Evolutionary conservation across 2,113 vertebrate genomes (phyloP).

Genomic region (Hippopotamus amphibius): DNA sequence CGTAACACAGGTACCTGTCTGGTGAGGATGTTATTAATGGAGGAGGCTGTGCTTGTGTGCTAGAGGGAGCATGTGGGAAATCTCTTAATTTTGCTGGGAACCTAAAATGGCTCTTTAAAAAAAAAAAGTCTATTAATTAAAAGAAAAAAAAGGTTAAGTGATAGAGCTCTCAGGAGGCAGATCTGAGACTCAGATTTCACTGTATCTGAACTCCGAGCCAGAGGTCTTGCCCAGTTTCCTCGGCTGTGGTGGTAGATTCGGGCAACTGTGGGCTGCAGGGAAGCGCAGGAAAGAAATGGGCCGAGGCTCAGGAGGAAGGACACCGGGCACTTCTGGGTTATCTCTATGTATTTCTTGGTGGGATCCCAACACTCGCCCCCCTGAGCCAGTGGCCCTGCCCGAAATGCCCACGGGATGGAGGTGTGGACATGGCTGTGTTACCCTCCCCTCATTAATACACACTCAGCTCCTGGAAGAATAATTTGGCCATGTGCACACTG

Average conservation of each 20-base stretch:
- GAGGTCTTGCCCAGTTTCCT: no score
- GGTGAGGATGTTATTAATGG: neutral
- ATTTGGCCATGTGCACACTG: fast-evolving
- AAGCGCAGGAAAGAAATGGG: no score
- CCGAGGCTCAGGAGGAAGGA: neutral
- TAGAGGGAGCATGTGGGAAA: neutral
- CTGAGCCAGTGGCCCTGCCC: neutral
- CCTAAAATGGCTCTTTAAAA: neutral
- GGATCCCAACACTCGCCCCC: fast-evolving
- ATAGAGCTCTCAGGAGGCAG: neutral
- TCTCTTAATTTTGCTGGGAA: neutral
- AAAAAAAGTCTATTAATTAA: neutral
- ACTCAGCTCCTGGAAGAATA: neutral
- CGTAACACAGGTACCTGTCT: neutral
- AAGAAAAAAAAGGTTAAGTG: neutral
- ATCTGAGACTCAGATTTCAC: neutral
- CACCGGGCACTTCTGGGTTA: no score
- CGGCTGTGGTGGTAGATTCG: fast-evolving
- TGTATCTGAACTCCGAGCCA: neutral
- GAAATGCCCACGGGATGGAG: neutral
- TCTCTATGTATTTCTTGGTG: no score
- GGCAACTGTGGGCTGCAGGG: neutral
- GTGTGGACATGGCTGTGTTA: fast-evolving
- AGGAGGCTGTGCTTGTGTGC: neutral
- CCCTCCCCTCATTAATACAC: neutral